Conservation (phyloP, 2,888 invertebrate species). For the Nephrocerus scutellatus region DNA sequence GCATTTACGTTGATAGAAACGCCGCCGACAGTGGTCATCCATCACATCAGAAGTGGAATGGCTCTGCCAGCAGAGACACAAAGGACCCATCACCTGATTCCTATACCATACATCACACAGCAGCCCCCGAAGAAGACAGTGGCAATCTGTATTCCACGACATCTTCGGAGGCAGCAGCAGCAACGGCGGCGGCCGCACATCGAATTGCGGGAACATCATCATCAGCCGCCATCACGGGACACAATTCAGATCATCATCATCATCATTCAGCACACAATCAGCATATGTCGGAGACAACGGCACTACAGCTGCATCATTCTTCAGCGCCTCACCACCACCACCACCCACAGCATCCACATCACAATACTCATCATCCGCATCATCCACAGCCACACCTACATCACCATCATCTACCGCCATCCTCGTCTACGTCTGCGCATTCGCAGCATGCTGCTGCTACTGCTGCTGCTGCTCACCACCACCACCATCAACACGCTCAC, state of each 20-base stretch:
- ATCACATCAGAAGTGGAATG: conserved; percentile 38
- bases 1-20: conserved; percentile 30
- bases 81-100: conserved; percentile 18
- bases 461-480: conserved; percentile 13
- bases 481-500: conserved; percentile 23
- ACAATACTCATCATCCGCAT: conserved; percentile 27
- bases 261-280: conserved; percentile 13
- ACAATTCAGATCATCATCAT: conserved; percentile 22
- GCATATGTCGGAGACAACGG: conserved; percentile 17
- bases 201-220: conserved; percentile 16
- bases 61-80: conserved; percentile 21
- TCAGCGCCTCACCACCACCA: conserved; percentile 23
- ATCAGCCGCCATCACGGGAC: conserved; percentile 14
- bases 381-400: conserved; percentile 31
- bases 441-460: conserved; percentile 12
- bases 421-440: conserved; percentile 8
- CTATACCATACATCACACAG: conserved; percentile 12
- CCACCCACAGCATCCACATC: conserved; percentile 32
- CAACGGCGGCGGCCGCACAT: conserved; percentile 14
- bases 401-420: conserved; percentile 22
- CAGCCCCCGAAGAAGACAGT: conserved; percentile 12
- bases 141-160: conserved; percentile 18
- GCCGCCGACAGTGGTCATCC: conserved; percentile 21
- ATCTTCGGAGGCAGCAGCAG: conserved; percentile 13
- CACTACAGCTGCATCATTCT: conserved; percentile 21